These are phyloP conservation scores for Clusia tigrina DNA, from an alignment of 2,888 invertebrate species.

Conservation along the genomic window DNA sequence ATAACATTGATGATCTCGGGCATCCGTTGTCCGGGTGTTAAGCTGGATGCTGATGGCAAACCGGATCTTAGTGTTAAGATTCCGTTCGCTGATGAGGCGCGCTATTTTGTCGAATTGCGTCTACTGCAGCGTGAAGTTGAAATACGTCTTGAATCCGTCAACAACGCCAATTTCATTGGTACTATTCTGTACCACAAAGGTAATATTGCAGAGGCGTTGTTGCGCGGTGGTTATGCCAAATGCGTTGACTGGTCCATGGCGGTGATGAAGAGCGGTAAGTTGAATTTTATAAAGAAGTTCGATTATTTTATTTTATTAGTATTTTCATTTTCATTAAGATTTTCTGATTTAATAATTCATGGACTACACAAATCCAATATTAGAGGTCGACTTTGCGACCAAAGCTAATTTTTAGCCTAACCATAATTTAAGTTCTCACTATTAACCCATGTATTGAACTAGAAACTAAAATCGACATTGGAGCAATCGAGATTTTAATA, in stretches of 20 bases:
- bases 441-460: no score
- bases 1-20: constrained; percentile 96
- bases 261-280: constrained; percentile 73
- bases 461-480: not conserved
- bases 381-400: not conserved
- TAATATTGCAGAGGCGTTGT: constrained; percentile 92
- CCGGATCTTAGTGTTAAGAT: constrained; percentile 74
- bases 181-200: constrained; percentile 90
- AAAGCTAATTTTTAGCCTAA: not conserved
- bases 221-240: constrained; percentile 90
- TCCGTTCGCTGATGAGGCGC: constrained; percentile 88
- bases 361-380: not conserved
- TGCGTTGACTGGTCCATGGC: constrained; percentile 95
- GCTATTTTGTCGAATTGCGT: constrained; percentile 90
- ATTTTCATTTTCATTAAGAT: not conserved
- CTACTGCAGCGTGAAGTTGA: constrained; percentile 91
- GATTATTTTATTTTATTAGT: not conserved
- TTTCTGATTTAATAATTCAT: not conserved
- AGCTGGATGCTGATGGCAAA: constrained; percentile 76
- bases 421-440: no score
- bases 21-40: constrained; percentile 84
- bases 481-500: not conserved
- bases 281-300: constrained; percentile 8
- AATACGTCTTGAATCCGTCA: constrained; percentile 88
- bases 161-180: constrained; percentile 93